Evolutionary conservation across 64 coral and sea anemone species (phyloP), one percentile per base, ranked within the genome.

Genomic region (Exaiptasia diaphana): DNA sequence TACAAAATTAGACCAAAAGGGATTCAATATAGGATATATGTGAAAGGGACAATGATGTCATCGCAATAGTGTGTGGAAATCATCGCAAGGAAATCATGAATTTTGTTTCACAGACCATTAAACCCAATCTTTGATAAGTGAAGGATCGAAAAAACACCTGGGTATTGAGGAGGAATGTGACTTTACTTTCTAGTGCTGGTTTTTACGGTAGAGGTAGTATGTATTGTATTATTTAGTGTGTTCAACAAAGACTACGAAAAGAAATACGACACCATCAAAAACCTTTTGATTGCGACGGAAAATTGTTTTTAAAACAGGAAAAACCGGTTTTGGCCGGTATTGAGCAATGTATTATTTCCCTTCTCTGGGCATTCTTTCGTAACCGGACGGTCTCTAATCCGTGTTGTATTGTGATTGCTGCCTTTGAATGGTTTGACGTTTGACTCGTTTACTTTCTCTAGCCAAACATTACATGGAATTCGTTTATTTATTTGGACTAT

Each of bases 371-470:
- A 65, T 65, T 65, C 32, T 65, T 65, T 65, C 61, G 61, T 65
- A 65, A 65, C 61, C 61, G 61, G 61, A 65, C 32, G 61, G 61
- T n/a, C n/a, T n/a, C n/a, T n/a, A n/a, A n/a, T n/a, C n/a, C n/a
- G n/a, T n/a, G n/a, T n/a, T n/a, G n/a, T n/a, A n/a, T n/a, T n/a
- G n/a, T n/a, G n/a, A n/a, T n/a, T n/a, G n/a, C n/a, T n/a, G n/a
- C n/a, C n/a, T n/a, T n/a, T n/a, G n/a, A n/a, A n/a, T n/a, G n/a
- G n/a, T n/a, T n/a, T n/a, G n/a, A n/a, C n/a, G n/a, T n/a, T n/a
- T n/a, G n/a, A n/a, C n/a, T n/a, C n/a, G n/a, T n/a, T n/a, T n/a
- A n/a, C n/a, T n/a, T n/a, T n/a, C n/a, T n/a, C n/a, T n/a, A n/a
- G n/a, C n/a, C n/a, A n/a, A n/a, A n/a, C n/a, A n/a, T n/a, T n/a